Base-by-base conservation (phyloP, 2,888 invertebrate genomes). In the Iselma pallidipennis region DNA sequence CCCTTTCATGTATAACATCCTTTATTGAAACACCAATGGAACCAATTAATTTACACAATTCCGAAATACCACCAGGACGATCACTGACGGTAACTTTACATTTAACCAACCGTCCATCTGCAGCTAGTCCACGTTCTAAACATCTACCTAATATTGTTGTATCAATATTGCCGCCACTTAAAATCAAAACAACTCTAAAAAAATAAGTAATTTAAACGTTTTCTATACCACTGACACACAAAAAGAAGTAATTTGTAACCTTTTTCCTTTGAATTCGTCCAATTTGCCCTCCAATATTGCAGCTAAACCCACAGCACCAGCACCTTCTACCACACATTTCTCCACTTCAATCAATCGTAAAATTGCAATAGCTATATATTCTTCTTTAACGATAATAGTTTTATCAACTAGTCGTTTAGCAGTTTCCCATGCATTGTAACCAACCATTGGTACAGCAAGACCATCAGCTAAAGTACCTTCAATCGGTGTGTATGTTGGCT, bases 1-100 rank as follows among this genome's bases (percentile, higher is more conserved):
- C 96, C 57, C 97, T 86, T 78, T 98, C 97, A 79, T 98, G 97
- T 82, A 95, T 91, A 61, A 98, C 95, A 77, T 97, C 97, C 81
- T 97, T 98, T 67, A 98, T 94, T 37, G 92, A 92, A 12, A 95
- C 95, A 0, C 95, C 95, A 28, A 92, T 84, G 1, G 87, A 85
- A 0, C 90, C 86, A 55, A 96, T 85, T 42, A 92, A 82, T 74
- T 87, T 87, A 76, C 94, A 93, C 4, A 96, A 84, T 75, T 95
- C 95, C 0, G 92, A 89, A 65, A 95, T 92, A 16, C 93, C 95
- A 4, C 95, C 95, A 0, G 95, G 95, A 65, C 94, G 85, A 82
- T 95, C 95, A 76, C 90, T 91, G 2, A 94, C 89, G 1, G 90
- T 91, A 48, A 91, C 91, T 62, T 87, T 86, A 80, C 94, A 94